Evolutionary conservation across 2,888 invertebrate genomes (phyloP).

Genomic region (Spilosoma lubricipeda): DNA sequence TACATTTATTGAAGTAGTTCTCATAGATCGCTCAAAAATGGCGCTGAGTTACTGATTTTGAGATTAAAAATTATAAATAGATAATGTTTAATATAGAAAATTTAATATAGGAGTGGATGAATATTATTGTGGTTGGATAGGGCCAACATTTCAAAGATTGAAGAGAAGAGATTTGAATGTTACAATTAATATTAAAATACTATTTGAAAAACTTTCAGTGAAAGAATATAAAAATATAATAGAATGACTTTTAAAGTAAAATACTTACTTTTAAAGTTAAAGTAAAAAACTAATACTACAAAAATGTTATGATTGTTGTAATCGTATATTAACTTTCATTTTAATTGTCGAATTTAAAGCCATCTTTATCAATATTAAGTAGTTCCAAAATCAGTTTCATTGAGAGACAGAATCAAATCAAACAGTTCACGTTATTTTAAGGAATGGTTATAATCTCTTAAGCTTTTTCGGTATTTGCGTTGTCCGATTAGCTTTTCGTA

Average conservation of each 20-base stretch:
- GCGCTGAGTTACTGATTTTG: too few species aligned
- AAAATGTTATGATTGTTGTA: slow-evolving; percentile 3
- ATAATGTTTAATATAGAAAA: too few species aligned
- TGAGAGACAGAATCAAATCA: background rate
- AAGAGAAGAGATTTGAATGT: too few species aligned
- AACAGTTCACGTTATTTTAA: background rate
- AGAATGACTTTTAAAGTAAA: background rate
- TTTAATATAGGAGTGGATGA: too few species aligned
- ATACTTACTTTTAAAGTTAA: slow-evolving; percentile 27
- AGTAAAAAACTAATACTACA: too few species aligned
- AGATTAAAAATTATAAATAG: too few species aligned
- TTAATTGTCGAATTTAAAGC: background rate
- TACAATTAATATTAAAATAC: slow-evolving; percentile 25
- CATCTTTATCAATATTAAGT: slow-evolving; percentile 4
- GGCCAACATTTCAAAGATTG: too few species aligned
- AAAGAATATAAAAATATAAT: too few species aligned
- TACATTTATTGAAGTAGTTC: too few species aligned
- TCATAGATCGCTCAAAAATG: too few species aligned
- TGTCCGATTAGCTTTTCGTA: background rate
- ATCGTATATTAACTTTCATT: slow-evolving; percentile 18
- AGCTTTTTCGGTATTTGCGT: background rate
- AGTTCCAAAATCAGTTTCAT: background rate
- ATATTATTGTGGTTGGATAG: too few species aligned
- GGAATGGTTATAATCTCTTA: background rate
- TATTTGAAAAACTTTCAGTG: slow-evolving; percentile 8